Base-by-base conservation (phyloP, 2,888 invertebrate species). In the Acleris cristana region DNA sequence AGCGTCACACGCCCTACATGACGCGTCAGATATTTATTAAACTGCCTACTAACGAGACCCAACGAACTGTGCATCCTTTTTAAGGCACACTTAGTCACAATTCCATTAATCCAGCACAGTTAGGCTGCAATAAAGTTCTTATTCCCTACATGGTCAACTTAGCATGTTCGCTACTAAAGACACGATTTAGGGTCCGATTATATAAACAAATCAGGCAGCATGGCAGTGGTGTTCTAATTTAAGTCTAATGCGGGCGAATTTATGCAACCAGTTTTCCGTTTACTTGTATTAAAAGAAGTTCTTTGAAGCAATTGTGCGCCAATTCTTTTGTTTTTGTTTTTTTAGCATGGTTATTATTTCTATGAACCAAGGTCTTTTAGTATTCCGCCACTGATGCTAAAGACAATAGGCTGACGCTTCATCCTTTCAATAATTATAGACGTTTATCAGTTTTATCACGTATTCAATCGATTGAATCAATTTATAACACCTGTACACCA, bases 41-140 rank as follows among this genome's bases (percentile, higher is more conserved):
- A 52, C 55, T 52, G 57, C 49, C 40, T 48, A 23, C 40, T 59
- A 68, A 68, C 55, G 58, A 44, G 53, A 55, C 45, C 19, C 58
- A 68, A 58, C 64, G 34, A 65, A 68, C 58, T 65, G 65, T 45
- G 34, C 68, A 68, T 70, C 68, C 70, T 68, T 68, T 61, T 70
- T 65, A 70, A 67, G 63, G 49, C 51, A 18, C 57, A 59, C 61
- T 65, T 65, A 62, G 69, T 65, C 69, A 69, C 64, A 61, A 62
- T 65, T 62, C 68, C 70, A 68, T 70, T 67, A 67, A 61, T 56
- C 56, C 54, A 57, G 44, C 21, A 49, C 65, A 49, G 57, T 51
- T 45, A 55, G 23, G 21, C 66, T 34, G 44, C 68, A 70, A 68
- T 67, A 64, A 66, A 66, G 62, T 62, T 57, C 57, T 58, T 53